phyloP scores from a whole-genome alignment of 2,888 invertebrate genomes.

The Empis stercorea region DNA sequence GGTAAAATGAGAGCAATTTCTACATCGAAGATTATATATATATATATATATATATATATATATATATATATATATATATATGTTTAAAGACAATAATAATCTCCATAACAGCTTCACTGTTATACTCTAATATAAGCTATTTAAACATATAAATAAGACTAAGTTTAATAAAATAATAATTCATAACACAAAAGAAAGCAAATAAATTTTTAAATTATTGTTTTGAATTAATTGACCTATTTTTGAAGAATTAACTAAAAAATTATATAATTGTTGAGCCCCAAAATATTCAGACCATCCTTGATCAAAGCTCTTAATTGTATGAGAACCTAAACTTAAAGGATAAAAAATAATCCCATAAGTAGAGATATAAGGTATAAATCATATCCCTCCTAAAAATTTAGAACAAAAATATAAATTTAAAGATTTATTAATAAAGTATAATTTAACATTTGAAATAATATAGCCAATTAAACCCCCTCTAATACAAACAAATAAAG shows the following conservation, averaged over 20 bases:
- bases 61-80: slow-evolving; percentile 16
- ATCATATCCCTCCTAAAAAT: slow-evolving; percentile 39
- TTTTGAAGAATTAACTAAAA: slow-evolving; percentile 35
- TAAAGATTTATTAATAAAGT: slow-evolving; percentile 36
- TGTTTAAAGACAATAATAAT: slow-evolving; percentile 23
- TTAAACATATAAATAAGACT: slow-evolving; percentile 21
- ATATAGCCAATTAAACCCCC: slow-evolving; percentile 36
- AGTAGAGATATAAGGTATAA: slow-evolving; percentile 40
- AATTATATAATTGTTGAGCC: slow-evolving; percentile 34
- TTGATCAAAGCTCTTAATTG: slow-evolving; percentile 38
- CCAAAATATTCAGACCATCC: slow-evolving; percentile 40
- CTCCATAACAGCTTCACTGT: slow-evolving; percentile 38
- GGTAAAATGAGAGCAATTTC: slow-evolving; percentile 55
- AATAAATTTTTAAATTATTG: slow-evolving; percentile 41
- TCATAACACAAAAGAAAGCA: slow-evolving; percentile 38
- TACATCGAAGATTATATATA: slow-evolving; percentile 50
- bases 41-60: slow-evolving; percentile 32
- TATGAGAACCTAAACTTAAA: slow-evolving; percentile 35
- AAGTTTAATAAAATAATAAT: slow-evolving; percentile 21
- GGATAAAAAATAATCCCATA: slow-evolving; percentile 38
- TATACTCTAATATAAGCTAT: slow-evolving; percentile 37
- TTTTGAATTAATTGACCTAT: slow-evolving; percentile 35
- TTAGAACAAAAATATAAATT: slow-evolving; percentile 29
- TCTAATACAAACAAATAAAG: slow-evolving; percentile 39
- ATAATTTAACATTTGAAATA: slow-evolving; percentile 36